Conservation (phyloP, 2,113 vertebrate genomes). For the Callopanchax toddi region DNA sequence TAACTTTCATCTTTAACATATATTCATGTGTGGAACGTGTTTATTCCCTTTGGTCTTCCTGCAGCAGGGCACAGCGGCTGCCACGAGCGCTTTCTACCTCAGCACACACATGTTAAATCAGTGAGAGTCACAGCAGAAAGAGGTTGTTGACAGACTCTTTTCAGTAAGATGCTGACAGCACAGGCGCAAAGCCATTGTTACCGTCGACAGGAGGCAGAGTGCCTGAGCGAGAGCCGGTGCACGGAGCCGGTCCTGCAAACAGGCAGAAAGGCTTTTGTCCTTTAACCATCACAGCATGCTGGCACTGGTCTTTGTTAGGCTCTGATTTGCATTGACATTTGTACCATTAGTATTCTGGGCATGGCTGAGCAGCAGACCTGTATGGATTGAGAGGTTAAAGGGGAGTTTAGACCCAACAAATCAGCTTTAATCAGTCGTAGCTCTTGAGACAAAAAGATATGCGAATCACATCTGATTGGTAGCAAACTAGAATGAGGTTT, state of each 20-base stretch:
- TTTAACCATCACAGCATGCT: slow-evolving; percentile 58
- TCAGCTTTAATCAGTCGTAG: slow-evolving; percentile 37
- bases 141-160: slow-evolving; percentile 62
- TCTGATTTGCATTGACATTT: slow-evolving; percentile 73
- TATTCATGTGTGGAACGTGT: slow-evolving; percentile 11
- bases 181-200: slow-evolving; percentile 62
- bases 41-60: slow-evolving; percentile 5
- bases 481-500: slow-evolving; percentile 4
- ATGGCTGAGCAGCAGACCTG: slow-evolving; percentile 55
- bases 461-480: neutral
- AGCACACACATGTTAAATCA: slow-evolving; percentile 44
- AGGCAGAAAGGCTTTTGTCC: slow-evolving; percentile 63
- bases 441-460: neutral
- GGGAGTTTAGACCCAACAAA: slow-evolving; percentile 61
- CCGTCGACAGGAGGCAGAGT: slow-evolving; percentile 46
- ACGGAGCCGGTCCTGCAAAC: slow-evolving; percentile 29
- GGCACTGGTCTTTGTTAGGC: slow-evolving; percentile 60
- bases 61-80: slow-evolving; percentile 10
- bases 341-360: slow-evolving; percentile 74
- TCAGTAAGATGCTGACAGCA: slow-evolving; percentile 61
- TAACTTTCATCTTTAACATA: neutral
- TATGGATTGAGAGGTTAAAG: slow-evolving; percentile 72
- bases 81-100: slow-evolving; percentile 26
- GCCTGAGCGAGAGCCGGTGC: slow-evolving; percentile 15
- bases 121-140: slow-evolving; percentile 34